Base-by-base conservation (phyloP, 2,113 vertebrate species). In the Forbesichthys agassizii region DNA sequence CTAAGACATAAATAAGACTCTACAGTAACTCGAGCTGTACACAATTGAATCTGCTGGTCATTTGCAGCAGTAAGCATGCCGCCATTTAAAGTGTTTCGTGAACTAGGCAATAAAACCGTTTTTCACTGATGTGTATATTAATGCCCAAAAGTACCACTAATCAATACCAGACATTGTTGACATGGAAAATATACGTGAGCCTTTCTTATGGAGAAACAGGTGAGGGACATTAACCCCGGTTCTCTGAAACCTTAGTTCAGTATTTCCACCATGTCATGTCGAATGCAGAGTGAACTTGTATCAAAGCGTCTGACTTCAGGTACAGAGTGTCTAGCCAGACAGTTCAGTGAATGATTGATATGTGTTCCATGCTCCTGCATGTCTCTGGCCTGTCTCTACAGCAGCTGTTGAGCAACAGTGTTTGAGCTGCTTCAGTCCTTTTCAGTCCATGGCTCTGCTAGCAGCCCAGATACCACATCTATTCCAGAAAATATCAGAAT, bases 51-150 rank as follows among this genome's bases (percentile, higher is more conserved):
- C 14, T 65, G 63, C 9, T 20, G 42, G 54, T 42, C 71, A 74
- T 18, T 72, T 78, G 65, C n/a, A 57, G 78, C 33, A 65, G 57
- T 42, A 42, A 42, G 36, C 36, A 42, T 72, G 66, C 75, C 27
- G 75, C 69, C 68, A 14, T 76, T 74, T 69, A 74, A 42, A 76
- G 64, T 47, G 51, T 48, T 61, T 78, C 59, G 20, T 67, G 48
- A 78, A 68, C 69, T 27, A n/a, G 64, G 61, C 66, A 80, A 70
- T 84, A 81, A 83, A 84, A 75, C 77, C 51, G 60, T 69, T 13
- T 61, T 69, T 68, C 51, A 73, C 66, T 66, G 69, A 46, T 33
- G 0, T 64, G 63, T 0, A 13, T 60, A 68, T 71, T 14, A 75
- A 79, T 62, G 60, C 59, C 33, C 66, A 75, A 46, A 82, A 76